Percentiles rank a stretch among this genome's conserved stretches.
Conservation (phyloP, 2,797 vertebrate species). For the Artibeus jamaicensis region DNA sequence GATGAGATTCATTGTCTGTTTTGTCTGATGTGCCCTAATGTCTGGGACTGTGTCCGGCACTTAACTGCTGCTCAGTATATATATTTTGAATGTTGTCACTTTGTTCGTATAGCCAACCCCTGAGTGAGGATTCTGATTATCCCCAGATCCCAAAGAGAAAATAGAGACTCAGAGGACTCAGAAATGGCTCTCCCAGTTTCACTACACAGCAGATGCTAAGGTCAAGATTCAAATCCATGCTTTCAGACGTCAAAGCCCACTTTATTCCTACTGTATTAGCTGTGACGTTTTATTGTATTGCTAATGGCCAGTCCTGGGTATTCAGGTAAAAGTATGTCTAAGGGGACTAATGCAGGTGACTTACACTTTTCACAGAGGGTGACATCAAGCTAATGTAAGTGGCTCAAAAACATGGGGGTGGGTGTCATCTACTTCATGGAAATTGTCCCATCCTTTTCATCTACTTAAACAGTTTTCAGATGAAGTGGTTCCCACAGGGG, state of each 20-base stretch:
- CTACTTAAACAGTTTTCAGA: not conserved
- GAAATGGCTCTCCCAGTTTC: not conserved
- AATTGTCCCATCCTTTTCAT: not conserved
- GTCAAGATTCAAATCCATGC: not conserved
- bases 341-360: not conserved
- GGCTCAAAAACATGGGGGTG: not conserved
- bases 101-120: not conserved
- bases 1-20: not conserved
- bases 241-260: not conserved
- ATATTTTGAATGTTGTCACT: not conserved
- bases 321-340: not conserved
- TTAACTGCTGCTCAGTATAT: not conserved
- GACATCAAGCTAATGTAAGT: not conserved
- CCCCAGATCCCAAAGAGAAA: not conserved
- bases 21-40: not conserved
- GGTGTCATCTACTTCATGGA: not conserved
- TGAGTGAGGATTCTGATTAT: not conserved
- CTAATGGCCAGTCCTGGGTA: not conserved
- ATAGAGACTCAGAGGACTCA: not conserved
- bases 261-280: not conserved
- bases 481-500: not conserved
- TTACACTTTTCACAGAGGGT: not conserved
- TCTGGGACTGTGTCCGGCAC: not conserved
- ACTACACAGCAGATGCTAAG: not conserved
- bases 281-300: not conserved